Evolutionary conservation across 2,113 vertebrate genomes (phyloP).

Genomic region (Xiphophorus couchianus): DNA sequence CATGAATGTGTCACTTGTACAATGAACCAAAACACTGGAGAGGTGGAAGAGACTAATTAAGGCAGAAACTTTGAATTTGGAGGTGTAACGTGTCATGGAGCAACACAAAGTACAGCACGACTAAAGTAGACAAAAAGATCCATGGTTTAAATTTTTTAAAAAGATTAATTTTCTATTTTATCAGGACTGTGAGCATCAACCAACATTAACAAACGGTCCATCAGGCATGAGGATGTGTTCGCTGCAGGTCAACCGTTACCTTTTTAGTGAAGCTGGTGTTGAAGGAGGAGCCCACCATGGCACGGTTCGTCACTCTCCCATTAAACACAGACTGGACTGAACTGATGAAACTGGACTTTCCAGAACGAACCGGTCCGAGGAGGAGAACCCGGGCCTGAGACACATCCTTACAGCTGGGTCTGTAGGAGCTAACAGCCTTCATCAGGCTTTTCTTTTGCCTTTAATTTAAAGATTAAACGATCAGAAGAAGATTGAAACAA

Average conservation of each 20-base stretch:
- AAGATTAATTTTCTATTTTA: no score
- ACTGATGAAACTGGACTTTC: conserved; percentile 83
- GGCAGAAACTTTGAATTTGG: no score
- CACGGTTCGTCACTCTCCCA: conserved; percentile 74
- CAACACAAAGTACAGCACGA: no score
- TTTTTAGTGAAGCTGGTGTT: conserved; percentile 76
- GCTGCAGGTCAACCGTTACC: conserved; percentile 46
- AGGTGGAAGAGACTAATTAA: no score
- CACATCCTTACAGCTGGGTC: conserved; percentile 32
- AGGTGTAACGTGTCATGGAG: no score
- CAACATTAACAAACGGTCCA: no score
- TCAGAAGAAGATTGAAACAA: not conserved
- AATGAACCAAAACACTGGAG: no score
- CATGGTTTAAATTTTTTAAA: no score
- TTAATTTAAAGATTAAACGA: not conserved
- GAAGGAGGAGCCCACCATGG: conserved; percentile 76
- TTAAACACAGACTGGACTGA: conserved; percentile 78
- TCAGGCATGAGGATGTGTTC: not conserved
- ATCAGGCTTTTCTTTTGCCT: conserved; percentile 67
- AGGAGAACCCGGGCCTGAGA: conserved; percentile 72
- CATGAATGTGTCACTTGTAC: no score
- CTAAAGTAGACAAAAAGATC: no score
- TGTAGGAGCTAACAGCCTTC: conserved; percentile 63
- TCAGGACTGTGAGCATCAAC: no score
- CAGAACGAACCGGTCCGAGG: conserved; percentile 73